Evolutionary conservation across 2,888 invertebrate species (phyloP), one percentile per base, ranked within the genome.

Genomic region (Caenorhabditis becei): DNA sequence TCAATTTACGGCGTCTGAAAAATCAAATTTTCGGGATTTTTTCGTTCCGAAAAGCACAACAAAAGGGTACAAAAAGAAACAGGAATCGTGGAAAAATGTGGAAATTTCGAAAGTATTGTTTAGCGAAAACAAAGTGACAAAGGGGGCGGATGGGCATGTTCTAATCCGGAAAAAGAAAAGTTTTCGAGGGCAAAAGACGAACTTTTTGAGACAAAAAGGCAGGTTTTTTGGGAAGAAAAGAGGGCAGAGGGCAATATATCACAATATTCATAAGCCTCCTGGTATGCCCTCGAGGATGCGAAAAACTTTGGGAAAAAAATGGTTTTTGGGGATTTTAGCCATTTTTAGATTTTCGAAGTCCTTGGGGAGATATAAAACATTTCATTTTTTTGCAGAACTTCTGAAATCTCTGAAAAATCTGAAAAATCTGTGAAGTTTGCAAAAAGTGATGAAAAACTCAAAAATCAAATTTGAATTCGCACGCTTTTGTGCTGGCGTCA

Each of bases 221-320:
- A 41, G 41, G 14, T 10, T 41, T 41, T 14, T 41, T 41, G 5
- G 5, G 32, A 32, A 32, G 10, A 32, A 10, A 10, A 10, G 10
- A 32, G 14, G 24, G 44, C 26, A 28, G 28, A 5, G 32, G 32
- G 32, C 56, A 67, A n/a, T 67, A 67, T 58, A 67, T 67, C 67
- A 67, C 58, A 67, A 67, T 67, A 67, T 67, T 67, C 67, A 67
- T 67, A 58, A 67, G 58, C 58, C 67, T 18, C 37, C 49, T 4
- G 20, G 47, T 23, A 37, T 37, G 56, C 58, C 44, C 51, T 51
- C 23, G 69, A 51, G 69, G 59, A 69, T 49, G 58, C 32, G 32
- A 69, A 69, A 56, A 67, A 67, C 20, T n/a, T 20, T 2, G 28
- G 16, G 14, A 2, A 41, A 41, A 41, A 41, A 41, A 41, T 41